Base-by-base conservation (phyloP, 2,113 vertebrate species). In the Syngnathus scovelli region DNA sequence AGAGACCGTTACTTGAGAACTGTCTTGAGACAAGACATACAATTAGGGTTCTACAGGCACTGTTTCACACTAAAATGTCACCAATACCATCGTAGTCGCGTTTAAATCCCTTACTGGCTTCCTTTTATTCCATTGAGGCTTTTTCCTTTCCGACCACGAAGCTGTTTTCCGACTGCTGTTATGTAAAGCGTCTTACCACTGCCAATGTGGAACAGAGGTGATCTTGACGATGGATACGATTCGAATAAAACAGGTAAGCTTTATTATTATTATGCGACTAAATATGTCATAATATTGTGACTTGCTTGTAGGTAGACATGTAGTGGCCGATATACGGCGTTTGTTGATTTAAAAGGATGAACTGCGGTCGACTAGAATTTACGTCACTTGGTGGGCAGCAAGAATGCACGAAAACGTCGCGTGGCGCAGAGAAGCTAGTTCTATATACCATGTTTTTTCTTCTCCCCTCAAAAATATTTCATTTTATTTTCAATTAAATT, bases 161-260 rank as follows among this genome's bases (percentile, higher is more conserved):
- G 44, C 55, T 21, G 38, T 58, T 41, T 61, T 3, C 4, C 64
- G 15, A 33, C 27, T 33, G 11, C 68, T 38, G 12, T 65, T 46
- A 10, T 15, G 18, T 39, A 61, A 60, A 73, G 23, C 1, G 8
- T 39, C 1, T 39, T 9, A 4, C 19, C 21, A 19, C 6, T 61
- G 60, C 21, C 60, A 43, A 83, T 81, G 78, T 74, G 78, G 79
- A 13, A 0, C 67, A 66, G 37, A n/a, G 64, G 44, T 18, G 67
- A 81, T 16, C 55, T 10, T 11, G 76, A 83, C 43, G 69, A 78
- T 48, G 71, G 71, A 70, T 49, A 62, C 64, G 69, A 77, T 1
- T 66, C 64, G 6, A 54, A n/a, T 18, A 79, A 75, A 81, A 61
- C 71, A 69, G 82, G 82, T 84, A 38, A 76, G 81, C 37, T 64